Evolutionary conservation across 2,888 invertebrate species (phyloP), one percentile per base, ranked within the genome.

Genomic region (Xestia sexstrigata): DNA sequence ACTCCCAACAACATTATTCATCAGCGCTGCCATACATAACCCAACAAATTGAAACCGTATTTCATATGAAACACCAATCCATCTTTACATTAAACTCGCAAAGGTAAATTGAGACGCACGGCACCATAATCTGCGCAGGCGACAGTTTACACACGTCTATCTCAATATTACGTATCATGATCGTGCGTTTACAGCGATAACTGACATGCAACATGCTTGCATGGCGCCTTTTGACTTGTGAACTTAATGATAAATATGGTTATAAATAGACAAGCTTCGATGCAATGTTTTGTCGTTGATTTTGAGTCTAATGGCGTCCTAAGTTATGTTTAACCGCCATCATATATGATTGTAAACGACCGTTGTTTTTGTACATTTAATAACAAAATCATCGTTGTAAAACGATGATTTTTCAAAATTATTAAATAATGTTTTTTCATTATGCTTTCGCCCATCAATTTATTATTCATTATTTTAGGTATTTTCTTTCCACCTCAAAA

Each of bases 91-190:
- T 35, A 20, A 58, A 49, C 45, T 26, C 23, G 62, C 42, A 35
- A 78, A 62, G 52, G 65, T 71, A 83, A 78, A 78, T 78, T 76
- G 63, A 79, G 68, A 79, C 55, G 23, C 30, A 73, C 62, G 26
- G 15, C 58, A 42, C 65, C 23, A 7, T 47, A 70, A 78, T 72
- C 69, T 70, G 30, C 45, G n/a, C 71, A 66, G 9, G 13, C n/a
- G 79, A 67, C 81, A 70, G 74, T 70, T 55, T 73, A 79, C 69
- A 77, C 67, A 66, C 68, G 60, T 73, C 47, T 73, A 62, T 78
- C 42, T 83, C 42, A 69, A 66, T 66, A 73, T 72, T 55, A 65
- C 26, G 52, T 69, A 72, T 81, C 71, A 83, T 78, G 78, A 30
- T 39, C 65, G 58, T 52, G 35, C 79, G 23, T 67, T 49, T 62